Evolutionary conservation across 2,888 invertebrate species (phyloP), one percentile per base, ranked within the genome.

Genomic region (Hofmannophila pseudospretella): DNA sequence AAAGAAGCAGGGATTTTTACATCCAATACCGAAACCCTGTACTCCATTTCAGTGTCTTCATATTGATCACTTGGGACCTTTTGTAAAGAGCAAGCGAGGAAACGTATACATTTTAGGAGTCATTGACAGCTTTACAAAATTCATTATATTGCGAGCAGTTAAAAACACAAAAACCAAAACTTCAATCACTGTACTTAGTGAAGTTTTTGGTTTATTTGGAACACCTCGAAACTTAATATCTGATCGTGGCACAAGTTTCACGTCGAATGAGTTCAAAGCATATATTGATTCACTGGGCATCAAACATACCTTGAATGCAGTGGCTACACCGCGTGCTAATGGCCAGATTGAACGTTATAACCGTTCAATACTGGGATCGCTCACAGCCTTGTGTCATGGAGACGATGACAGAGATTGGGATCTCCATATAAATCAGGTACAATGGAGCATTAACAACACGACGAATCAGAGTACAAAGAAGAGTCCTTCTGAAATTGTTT

Each of bases 271-370:
- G 10, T 38, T 38, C 12, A 8, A 14, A 3, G 19, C 9, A 16
- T 38, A 19, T 10, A 26, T 19, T 2, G 5, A 10, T 0, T 8
- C 7, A 5, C 1, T 27, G n/a, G 26, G 10, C 7, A 36, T 36
- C 5, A 45, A 38, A 10, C 49, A 49, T n/a, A 19, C 49, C 1
- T n/a, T 38, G 9, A 48, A 49, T 25, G 40, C 47, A 1, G 49
- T 48, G 1, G 47, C 47, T 1, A 47, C 38, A 7, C 49, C 51
- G 11, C 11, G 23, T 16, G 14, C 42, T 33, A 19, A 42, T 33
- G 26, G 32, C 16, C 7, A 41, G 13, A 16, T 33, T 13, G 32
- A 33, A 13, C 20, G 34, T 10, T 16, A 27, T 10, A 34, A 34
- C 10, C 27, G 34, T 10, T 19, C 34, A 4, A 12, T 34, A 8